Evolutionary conservation across 2,888 invertebrate species (phyloP).

Genomic region (Xestia rhomboidea): DNA sequence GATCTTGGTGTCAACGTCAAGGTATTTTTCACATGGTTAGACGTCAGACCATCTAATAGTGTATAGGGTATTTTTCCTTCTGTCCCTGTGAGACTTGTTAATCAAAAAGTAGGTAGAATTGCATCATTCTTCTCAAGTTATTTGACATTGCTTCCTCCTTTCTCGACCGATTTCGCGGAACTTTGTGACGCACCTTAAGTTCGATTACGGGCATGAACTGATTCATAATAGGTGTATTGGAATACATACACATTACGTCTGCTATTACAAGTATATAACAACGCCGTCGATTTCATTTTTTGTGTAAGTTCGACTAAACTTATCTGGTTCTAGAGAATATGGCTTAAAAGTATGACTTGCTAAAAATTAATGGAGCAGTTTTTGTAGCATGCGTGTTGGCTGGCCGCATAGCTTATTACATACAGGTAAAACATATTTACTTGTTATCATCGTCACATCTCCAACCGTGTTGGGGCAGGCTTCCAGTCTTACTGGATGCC

Average conservation of each 20-base stretch:
- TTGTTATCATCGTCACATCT: background rate
- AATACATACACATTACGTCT: background rate
- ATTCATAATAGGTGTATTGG: background rate
- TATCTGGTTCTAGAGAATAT: background rate
- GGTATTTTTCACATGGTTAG: background rate
- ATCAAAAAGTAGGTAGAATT: background rate
- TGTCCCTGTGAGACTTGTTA: background rate
- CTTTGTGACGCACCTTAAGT: constrained; percentile 17
- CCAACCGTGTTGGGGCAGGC: background rate
- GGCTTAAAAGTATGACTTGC: background rate
- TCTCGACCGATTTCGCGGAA: background rate
- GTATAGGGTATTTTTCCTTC: background rate
- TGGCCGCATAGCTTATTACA: background rate
- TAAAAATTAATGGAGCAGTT: background rate
- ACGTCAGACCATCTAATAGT: background rate
- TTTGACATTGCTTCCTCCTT: background rate
- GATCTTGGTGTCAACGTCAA: background rate
- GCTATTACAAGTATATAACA: background rate
- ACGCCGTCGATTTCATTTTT: background rate
- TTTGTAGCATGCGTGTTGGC: background rate
- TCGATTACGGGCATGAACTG: background rate
- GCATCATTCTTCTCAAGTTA: background rate
- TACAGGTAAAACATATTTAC: background rate
- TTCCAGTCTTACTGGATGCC: background rate
- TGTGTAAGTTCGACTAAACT: background rate